phyloP scores from a whole-genome alignment of 2,113 vertebrate species.

The Myotis brandtii region DNA sequence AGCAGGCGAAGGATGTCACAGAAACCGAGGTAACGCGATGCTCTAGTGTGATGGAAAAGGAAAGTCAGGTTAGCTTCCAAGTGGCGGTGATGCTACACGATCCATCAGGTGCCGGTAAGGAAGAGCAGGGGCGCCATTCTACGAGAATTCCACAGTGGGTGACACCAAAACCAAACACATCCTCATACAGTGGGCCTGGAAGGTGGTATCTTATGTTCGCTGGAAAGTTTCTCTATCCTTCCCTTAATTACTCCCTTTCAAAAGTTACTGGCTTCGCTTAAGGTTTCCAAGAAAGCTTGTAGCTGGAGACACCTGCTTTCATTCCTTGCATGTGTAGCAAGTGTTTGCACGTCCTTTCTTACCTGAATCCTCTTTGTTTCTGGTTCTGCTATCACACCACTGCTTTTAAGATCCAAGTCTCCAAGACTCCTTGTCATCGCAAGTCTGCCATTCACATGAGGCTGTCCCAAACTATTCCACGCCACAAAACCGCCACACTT shows the following conservation, averaged over 20 bases:
- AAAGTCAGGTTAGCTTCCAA: neutral
- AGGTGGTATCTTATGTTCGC: neutral
- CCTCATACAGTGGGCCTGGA: neutral
- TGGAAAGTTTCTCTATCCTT: neutral
- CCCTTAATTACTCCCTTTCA: neutral
- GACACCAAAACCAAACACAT: neutral
- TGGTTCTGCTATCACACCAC: conserved; percentile 95
- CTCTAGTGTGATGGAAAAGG: neutral
- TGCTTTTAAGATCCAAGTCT: conserved; percentile 95
- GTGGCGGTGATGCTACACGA: neutral
- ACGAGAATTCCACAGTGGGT: neutral
- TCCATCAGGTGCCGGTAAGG: neutral
- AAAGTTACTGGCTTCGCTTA: neutral
- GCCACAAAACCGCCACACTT: conserved; percentile 95
- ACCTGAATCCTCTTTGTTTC: conserved; percentile 94
- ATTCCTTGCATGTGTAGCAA: neutral
- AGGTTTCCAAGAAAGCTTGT: neutral
- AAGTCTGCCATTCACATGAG: conserved; percentile 96
- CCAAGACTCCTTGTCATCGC: conserved; percentile 99
- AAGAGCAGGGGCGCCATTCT: neutral
- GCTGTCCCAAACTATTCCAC: conserved; percentile 98
- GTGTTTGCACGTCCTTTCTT: conserved; percentile 41
- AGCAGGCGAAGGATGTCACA: neutral
- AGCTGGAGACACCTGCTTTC: neutral
- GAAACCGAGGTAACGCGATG: neutral